Evolutionary conservation across 2,113 vertebrate species (phyloP), one percentile per base, ranked within the genome.

Genomic region (Mixornis gularis): DNA sequence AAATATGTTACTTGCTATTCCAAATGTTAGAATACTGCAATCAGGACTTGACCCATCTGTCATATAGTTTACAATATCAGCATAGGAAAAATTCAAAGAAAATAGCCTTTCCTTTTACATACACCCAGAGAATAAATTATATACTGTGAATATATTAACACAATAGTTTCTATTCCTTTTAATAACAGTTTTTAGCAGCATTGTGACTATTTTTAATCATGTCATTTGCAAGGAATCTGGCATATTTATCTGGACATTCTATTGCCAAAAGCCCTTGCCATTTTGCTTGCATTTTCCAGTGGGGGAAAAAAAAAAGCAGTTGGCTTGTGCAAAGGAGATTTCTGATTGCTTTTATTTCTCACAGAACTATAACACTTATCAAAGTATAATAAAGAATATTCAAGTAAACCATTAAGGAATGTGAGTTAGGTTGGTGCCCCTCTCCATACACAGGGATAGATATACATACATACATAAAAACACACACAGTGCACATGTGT

Each of bases 41-140:
- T 98, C 97, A 98, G 98, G 96, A 97, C 97, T 98, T 98, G 98
- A 98, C 98, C 98, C 98, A 98, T 98, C 98, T 98, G 98, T 98
- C 98, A 98, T 98, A 98, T 97, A 97, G 96, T 97, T 98, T 98
- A 97, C 97, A 95, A 95, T 98, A 97, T 96, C 97, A 97, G 97
- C 96, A 96, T 85, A 97, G 95, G 94, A 97, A 96, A 97, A 97
- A 97, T 95, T 96, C 95, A 96, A 87, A 95, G 93, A 97, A 97
- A 97, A 97, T 98, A 97, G 96, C 95, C 95, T 95, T 96, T 94
- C 92, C 89, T 95, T 95, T 95, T 86, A 86, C 85, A 65, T 83
- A 90, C 64, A 96, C 93, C 90, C 95, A 70, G 65, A 46, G 92
- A 96, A 96, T 94, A 91, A 84, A 95, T 95, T 88, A 83, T 58